Evolutionary conservation across 2,888 invertebrate genomes (phyloP).

Genomic region (Maniola hyperantus): DNA sequence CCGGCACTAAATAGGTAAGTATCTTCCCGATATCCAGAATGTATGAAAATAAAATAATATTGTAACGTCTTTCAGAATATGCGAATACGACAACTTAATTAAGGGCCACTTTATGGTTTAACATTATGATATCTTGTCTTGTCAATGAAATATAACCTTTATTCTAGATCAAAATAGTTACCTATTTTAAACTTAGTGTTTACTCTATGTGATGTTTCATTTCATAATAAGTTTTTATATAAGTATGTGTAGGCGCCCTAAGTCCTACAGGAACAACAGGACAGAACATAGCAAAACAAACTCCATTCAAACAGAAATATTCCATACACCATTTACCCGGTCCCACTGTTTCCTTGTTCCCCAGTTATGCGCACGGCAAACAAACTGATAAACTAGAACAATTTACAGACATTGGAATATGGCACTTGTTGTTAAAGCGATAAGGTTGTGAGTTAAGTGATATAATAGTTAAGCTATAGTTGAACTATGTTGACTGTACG

Average conservation of each 20-base stretch:
- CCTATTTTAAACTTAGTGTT: too few relatives aligned
- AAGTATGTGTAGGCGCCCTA: background rate
- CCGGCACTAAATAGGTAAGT: too few relatives aligned
- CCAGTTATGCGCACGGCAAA: conserved; percentile 24
- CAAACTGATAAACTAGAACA: conserved; percentile 27
- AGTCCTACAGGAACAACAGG: background rate
- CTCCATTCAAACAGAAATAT: conserved; percentile 11
- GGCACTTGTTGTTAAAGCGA: background rate
- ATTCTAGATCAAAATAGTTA: too few relatives aligned
- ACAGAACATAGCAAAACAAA: conserved; percentile 1
- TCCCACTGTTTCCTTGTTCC: conserved; percentile 21
- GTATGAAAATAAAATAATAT: too few relatives aligned
- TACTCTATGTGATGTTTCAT: too few relatives aligned
- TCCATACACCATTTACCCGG: conserved; percentile 19
- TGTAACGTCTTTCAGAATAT: too few relatives aligned
- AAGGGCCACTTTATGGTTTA: too few relatives aligned
- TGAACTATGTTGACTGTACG: background rate
- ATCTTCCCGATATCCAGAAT: too few relatives aligned
- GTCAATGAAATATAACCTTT: too few relatives aligned
- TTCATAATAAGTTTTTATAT: too few relatives aligned
- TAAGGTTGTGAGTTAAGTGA: conserved; percentile 1
- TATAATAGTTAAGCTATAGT: background rate
- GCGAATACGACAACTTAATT: too few relatives aligned
- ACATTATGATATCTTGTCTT: too few relatives aligned
- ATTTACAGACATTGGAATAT: background rate